Conservation (phyloP, 2,797 vertebrate genomes). For the Fundulus diaphanus region DNA sequence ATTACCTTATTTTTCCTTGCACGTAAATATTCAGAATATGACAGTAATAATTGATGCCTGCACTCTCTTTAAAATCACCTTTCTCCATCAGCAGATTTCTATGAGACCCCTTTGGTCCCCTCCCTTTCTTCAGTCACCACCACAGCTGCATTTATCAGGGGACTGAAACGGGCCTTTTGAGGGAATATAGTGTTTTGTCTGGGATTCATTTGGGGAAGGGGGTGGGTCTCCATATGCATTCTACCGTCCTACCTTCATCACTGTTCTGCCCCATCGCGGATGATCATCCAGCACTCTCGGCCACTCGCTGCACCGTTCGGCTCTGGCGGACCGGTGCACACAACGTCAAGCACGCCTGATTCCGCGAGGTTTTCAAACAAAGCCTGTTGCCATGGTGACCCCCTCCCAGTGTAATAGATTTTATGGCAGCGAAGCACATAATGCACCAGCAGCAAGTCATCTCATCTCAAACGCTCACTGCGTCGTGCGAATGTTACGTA, state of each 20-base stretch:
- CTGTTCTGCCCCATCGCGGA: background rate
- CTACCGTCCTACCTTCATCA: background rate
- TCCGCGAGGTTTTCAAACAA: conserved; percentile 68
- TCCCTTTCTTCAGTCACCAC: conserved; percentile 20
- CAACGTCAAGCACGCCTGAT: conserved; percentile 54
- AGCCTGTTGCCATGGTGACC: conserved; percentile 76
- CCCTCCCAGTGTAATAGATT: conserved; percentile 43
- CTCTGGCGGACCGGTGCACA: conserved; percentile 36
- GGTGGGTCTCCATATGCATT: background rate
- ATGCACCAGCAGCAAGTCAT: conserved; percentile 43
- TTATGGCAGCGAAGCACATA: conserved; percentile 54
- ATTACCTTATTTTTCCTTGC: background rate
- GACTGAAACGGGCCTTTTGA: conserved; percentile 28
- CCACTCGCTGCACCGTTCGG: conserved; percentile 30
- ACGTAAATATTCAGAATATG: background rate
- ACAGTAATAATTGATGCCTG: background rate
- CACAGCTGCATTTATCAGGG: conserved; percentile 41
- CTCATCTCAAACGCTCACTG: conserved; percentile 18
- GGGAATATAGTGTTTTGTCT: conserved; percentile 13
- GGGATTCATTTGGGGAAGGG: too few relatives aligned
- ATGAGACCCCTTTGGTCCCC: conserved; percentile 7
- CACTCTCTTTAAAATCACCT: background rate
- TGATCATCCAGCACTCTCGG: conserved; percentile 8
- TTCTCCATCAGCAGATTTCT: background rate
- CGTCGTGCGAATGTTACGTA: background rate